Base-by-base conservation (phyloP, 30 jellyfish, hydroid and myxozoan genomes). In the Phacellophora camtschatica region DNA sequence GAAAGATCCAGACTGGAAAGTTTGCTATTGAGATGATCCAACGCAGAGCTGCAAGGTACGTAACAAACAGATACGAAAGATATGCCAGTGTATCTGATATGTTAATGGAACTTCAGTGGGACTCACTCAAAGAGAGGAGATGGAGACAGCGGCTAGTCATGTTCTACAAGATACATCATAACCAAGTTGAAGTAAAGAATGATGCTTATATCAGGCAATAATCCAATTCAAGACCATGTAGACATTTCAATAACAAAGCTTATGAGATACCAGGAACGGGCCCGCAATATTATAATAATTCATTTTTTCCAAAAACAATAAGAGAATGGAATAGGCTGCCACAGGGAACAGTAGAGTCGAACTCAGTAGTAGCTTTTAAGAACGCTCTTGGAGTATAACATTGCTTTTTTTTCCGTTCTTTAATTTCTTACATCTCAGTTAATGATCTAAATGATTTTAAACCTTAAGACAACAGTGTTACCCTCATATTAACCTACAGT, bases 11-110 rank as follows among this genome's bases (percentile, higher is more conserved):
- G n/a, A n/a, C n/a, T n/a, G n/a, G 67, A 53, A 53, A 53, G 35
- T 29, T 29, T 35, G 58, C 45, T 12, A 35, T 29, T 30, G 79
- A 65, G 79, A 65, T 65, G 79, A 35, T 65, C 58, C 79, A 65
- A 65, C 45, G 79, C 22, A 65, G 63, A 65, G 79, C 79, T 7
- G 79, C 79, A 65, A 30, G 79, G 45, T 65, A n/a, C 25, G 46
- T 35, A 16, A 30, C 25, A 33, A 35, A 34, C 79, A 65, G 79
- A 65, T 65, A 65, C 29, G 58, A 65, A 65, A n/a, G 46, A n/a
- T n/a, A 30, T 12, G 79, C 62, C 64, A 65, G 79, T 65, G 79
- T 35, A 8, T 29, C 24, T 34, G 46, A 9, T 18, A 35, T 29
- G 63, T n/a, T 18, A 22, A 12, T 29, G 12, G 24, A 65, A 6